Evolutionary conservation across 1,140 invertebrate genomes (phyloP), one percentile per base, ranked within the genome.

Genomic region (Aporrectodea caliginosa): DNA sequence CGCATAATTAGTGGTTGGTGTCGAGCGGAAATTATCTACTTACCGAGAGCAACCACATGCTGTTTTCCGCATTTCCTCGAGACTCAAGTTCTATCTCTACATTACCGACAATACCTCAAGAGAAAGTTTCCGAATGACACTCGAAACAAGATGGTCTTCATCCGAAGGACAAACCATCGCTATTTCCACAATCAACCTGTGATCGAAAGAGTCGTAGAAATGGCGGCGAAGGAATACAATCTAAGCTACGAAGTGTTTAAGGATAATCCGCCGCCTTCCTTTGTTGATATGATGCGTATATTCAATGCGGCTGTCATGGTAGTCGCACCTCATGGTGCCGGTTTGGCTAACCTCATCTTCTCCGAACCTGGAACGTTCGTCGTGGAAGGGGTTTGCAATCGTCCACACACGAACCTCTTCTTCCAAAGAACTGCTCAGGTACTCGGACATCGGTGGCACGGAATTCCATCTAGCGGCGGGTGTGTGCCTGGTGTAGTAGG

Each of bases 341-440:
- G 74, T 14, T 2, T 70, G 43, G 34, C 79, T 16, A 80, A 80
- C 70, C 27, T 80, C 1, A n/a, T 80, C 22, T 80, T 77, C 75
- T 69, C 43, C 29, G 73, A 35, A 1, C 79, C 79, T 22, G 75
- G 75, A 1, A 80, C 79, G 0, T 16, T 77, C 34, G 32, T 80
- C 43, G 22, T 80, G 68, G 79, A 80, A 31, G 79, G 78, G 1
- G 29, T 78, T n/a, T 78, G 2, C 33, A 72, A 78, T 32, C 69
- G 16, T 0, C n/a, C 0, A 86, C 86, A 34, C 81, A 83, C 71
- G 29, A 27, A 27, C 6, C 71, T 73, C 16, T 73, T 29, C 32
- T 73, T 31, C 71, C 71, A 73, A 31, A 29, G 71, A 73, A 73
- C 71, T 16, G 71, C 71, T 31, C 32, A 27, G 16, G 71, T 33